Evolutionary conservation across 2,888 invertebrate species (phyloP).

Genomic region (Drosophila longiperda): DNA sequence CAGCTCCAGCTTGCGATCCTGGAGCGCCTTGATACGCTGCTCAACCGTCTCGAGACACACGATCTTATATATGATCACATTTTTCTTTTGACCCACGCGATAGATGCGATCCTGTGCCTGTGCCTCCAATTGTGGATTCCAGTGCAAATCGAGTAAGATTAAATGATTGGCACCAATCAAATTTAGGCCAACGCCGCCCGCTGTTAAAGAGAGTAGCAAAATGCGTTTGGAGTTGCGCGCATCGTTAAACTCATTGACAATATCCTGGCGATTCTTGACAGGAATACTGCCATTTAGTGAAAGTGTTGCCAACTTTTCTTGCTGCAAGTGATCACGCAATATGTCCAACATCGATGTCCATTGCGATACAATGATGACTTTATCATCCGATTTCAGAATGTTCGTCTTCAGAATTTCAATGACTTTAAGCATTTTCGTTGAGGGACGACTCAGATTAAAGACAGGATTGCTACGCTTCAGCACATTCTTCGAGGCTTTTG

Average conservation of each 20-base stretch:
- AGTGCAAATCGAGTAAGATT: conserved; percentile 95
- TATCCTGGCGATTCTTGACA: conserved; percentile 89
- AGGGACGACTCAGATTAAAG: conserved; percentile 87
- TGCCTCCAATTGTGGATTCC: conserved; percentile 98
- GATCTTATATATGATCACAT: conserved; percentile 93
- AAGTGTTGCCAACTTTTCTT: conserved; percentile 86
- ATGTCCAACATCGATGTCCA: conserved; percentile 94
- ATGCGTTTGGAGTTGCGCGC: conserved; percentile 87
- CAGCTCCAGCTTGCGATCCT: conserved; percentile 91
- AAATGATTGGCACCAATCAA: conserved; percentile 96
- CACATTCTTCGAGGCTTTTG: conserved; percentile 87
- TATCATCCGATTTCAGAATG: conserved; percentile 87
- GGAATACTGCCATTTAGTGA: conserved; percentile 91
- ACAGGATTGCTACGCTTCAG: conserved; percentile 90
- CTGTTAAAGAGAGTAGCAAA: conserved; percentile 94
- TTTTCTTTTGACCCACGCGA: conserved; percentile 93
- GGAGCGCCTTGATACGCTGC: conserved; percentile 92
- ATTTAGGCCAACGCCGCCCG: conserved; percentile 98
- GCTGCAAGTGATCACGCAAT: conserved; percentile 88
- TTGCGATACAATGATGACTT: conserved; percentile 95
- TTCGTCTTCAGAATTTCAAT: conserved; percentile 87
- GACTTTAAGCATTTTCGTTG: conserved; percentile 88
- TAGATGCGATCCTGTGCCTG: conserved; percentile 98
- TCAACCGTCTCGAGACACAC: conserved; percentile 95
- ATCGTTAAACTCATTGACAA: conserved; percentile 90